phyloP scores from a whole-genome alignment of 2,797 vertebrate species.

The Halcyon smyrnensis region DNA sequence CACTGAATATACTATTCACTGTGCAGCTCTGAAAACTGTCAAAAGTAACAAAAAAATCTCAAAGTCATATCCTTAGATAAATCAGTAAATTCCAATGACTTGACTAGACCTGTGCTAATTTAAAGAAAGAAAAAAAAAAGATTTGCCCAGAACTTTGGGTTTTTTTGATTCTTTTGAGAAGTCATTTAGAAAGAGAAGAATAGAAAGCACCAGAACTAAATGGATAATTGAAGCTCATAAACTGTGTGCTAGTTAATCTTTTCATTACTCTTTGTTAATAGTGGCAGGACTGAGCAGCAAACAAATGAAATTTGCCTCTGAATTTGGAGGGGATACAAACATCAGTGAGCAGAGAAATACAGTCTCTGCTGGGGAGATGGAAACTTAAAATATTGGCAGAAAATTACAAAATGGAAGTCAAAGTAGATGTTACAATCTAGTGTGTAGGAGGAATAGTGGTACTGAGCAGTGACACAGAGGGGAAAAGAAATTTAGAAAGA shows the following conservation, averaged over 20 bases:
- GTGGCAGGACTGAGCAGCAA: conserved; percentile 7
- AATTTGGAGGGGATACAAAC: conserved; percentile 36
- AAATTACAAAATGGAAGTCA: conserved; percentile 24
- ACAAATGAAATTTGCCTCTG: conserved; percentile 49
- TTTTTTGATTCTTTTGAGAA: not conserved
- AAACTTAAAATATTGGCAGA: conserved; percentile 48
- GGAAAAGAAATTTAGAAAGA: not conserved
- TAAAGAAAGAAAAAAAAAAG: not conserved
- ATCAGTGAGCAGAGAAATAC: conserved; percentile 8
- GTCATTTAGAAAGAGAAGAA: not conserved
- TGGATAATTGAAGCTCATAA: not conserved
- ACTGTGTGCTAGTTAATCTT: conserved; percentile 19
- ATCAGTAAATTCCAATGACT: not conserved
- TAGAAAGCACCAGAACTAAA: not conserved
- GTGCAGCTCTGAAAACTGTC: not conserved
- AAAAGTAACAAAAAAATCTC: not conserved
- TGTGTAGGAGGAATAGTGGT: not conserved
- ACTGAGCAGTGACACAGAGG: conserved; percentile 6
- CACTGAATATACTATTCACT: not conserved
- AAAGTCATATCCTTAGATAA: not conserved
- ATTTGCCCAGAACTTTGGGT: not conserved
- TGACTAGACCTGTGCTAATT: not conserved
- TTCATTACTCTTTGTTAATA: conserved; percentile 48
- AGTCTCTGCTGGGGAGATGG: not conserved
- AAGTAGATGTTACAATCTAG: conserved; percentile 2